phyloP scores from a whole-genome alignment of 2,797 vertebrate species.

The Gastrophryne carolinensis region DNA sequence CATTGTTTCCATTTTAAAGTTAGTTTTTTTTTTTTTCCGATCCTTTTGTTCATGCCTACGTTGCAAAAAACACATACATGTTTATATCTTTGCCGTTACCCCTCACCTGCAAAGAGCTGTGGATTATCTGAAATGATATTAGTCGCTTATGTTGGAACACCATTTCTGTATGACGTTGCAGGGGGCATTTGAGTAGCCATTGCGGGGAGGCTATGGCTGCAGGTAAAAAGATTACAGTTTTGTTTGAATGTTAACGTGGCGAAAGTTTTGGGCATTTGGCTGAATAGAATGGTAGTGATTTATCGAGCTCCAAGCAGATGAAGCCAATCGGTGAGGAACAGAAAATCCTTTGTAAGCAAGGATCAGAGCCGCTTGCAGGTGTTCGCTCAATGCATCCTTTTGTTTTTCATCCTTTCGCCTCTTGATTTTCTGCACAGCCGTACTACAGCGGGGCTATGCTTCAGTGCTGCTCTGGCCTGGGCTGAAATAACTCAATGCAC shows the following conservation, averaged over 20 bases:
- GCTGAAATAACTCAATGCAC: background rate
- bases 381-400: slow-evolving; percentile 37
- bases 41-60: no score
- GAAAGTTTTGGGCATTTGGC: slow-evolving; percentile 36
- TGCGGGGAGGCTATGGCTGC: slow-evolving; percentile 9
- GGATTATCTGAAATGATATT: no score
- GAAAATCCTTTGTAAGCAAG: slow-evolving; percentile 22
- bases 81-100: no score
- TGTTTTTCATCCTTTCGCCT: slow-evolving; percentile 34
- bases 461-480: background rate
- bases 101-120: no score
- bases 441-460: slow-evolving; percentile 5
- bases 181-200: no score
- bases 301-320: slow-evolving; percentile 16
- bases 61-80: no score
- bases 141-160: no score
- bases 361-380: background rate
- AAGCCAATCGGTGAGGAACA: slow-evolving; percentile 34
- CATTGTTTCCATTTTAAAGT: no score
- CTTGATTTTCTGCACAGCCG: slow-evolving; percentile 28
- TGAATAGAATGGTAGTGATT: slow-evolving; percentile 13
- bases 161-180: no score
- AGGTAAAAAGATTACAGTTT: slow-evolving; percentile 7
- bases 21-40: no score
- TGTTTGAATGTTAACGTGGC: slow-evolving; percentile 20